Evolutionary conservation across 2,888 invertebrate species (phyloP).

Genomic region (Actias luna): DNA sequence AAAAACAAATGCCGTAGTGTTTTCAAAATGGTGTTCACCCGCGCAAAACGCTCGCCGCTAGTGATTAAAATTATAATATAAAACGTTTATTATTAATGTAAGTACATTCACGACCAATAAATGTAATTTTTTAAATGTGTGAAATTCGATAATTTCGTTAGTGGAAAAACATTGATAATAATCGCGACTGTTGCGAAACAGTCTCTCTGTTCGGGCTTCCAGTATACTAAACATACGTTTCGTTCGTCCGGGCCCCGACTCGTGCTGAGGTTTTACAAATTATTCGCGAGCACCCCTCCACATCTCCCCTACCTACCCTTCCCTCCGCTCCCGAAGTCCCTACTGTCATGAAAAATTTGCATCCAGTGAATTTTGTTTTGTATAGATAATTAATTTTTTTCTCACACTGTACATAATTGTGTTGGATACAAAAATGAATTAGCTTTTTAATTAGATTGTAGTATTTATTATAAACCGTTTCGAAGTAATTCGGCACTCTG

Average conservation of each 20-base stretch:
- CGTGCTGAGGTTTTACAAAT: neutral
- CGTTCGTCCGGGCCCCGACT: constrained; percentile 44
- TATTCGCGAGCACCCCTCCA: neutral
- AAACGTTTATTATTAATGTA: constrained; percentile 54
- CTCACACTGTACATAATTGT: constrained; percentile 68
- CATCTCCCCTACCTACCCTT: neutral
- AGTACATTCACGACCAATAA: constrained; percentile 78
- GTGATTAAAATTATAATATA: constrained; percentile 46
- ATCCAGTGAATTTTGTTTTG: constrained; percentile 55
- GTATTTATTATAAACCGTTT: constrained; percentile 57
- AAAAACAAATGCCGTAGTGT: neutral
- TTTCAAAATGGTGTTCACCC: constrained; percentile 42
- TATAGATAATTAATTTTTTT: constrained; percentile 36
- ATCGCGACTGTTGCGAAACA: constrained; percentile 72
- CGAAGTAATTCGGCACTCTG: constrained; percentile 12
- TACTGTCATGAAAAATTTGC: neutral
- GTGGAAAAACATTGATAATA: constrained; percentile 65
- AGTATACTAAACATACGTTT: constrained; percentile 67
- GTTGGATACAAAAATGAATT: constrained; percentile 43
- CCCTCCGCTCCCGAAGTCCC: neutral
- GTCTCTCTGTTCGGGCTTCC: constrained; percentile 80
- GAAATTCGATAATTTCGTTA: constrained; percentile 72
- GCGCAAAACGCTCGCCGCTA: constrained; percentile 52
- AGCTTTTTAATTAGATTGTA: constrained; percentile 62
- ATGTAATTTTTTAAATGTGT: constrained; percentile 75